Evolutionary conservation across 2,113 vertebrate genomes (phyloP).

Genomic region (Lutjanus erythropterus): DNA sequence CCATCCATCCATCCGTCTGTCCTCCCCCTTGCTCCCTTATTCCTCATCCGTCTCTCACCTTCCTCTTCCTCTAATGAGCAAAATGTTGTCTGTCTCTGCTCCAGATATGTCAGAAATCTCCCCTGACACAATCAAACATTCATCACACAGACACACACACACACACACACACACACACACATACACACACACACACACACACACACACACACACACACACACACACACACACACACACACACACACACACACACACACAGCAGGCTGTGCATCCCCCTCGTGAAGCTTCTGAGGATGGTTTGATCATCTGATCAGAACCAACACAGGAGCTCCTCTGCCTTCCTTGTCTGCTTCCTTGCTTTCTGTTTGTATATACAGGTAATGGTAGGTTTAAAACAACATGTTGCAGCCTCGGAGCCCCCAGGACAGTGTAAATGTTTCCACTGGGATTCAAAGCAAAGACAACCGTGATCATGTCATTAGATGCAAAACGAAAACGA

Average conservation of each 20-base stretch:
- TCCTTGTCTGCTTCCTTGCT: constrained; percentile 10
- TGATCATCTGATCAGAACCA: constrained; percentile 55
- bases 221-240: constrained; percentile 47
- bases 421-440: not conserved
- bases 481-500: not conserved
- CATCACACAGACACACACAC: constrained; percentile 55
- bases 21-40: constrained; percentile 29
- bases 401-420: not conserved
- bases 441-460: constrained; percentile 5
- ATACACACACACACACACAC: constrained; percentile 26
- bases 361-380: not conserved
- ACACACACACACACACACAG: constrained; percentile 25
- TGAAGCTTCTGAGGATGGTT: constrained; percentile 41
- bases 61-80: constrained; percentile 69
- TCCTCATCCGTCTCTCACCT: constrained; percentile 63
- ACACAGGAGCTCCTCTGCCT: not conserved
- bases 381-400: constrained; percentile 18
- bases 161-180: constrained; percentile 29
- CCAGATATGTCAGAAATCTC: constrained; percentile 78
- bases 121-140: constrained; percentile 75
- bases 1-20: constrained; percentile 13
- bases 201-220: constrained; percentile 27
- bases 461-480: not conserved
- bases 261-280: constrained; percentile 21
- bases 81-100: constrained; percentile 67